Evolutionary conservation across 2,113 vertebrate genomes (phyloP), one percentile per base, ranked within the genome.

Genomic region (Scortum barcoo): DNA sequence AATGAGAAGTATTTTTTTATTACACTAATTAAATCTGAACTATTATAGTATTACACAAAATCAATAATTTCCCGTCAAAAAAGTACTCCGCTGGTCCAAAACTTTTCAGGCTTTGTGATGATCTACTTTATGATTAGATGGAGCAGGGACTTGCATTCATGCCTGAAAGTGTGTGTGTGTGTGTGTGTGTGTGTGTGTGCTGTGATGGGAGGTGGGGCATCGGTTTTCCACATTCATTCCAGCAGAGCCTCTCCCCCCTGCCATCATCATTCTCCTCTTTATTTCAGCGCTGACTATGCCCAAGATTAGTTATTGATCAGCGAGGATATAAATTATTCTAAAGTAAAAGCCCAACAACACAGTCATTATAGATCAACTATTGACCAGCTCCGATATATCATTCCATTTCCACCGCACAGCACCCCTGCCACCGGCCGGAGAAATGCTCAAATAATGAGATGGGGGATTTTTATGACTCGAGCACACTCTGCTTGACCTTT

Each of bases 281-380:
- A 95, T 95, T 94, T 94, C 92, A 92, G 93, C 61, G 72, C 90
- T 89, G 93, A 94, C 94, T 93, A 93, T 88, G 92, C 75, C 86
- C 88, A 61, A 95, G 93, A 96, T 96, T 95, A 95, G 91, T 94
- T 96, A 96, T 96, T 94, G 95, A 96, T 96, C 91, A 93, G 87
- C 30, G 17, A 19, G 87, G 85, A 90, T 93, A 95, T 95, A 94
- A 95, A 95, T 95, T 93, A 93, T 94, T 91, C 91, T 91, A 93
- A 94, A 94, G 94, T 93, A 93, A 95, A 95, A 93, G 93, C 90
- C 70, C 86, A 93, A 93, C 92, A 94, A 93, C 93, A 91, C 88
- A 85, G 89, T 93, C 92, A 86, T 94, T 94, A 95, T 93, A 75
- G 94, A 95, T 94, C 78, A 44, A 73, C 93, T 93, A 93, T 93